Base-by-base conservation (phyloP, 2,797 vertebrate species). In the Hemitrygon akajei region DNA sequence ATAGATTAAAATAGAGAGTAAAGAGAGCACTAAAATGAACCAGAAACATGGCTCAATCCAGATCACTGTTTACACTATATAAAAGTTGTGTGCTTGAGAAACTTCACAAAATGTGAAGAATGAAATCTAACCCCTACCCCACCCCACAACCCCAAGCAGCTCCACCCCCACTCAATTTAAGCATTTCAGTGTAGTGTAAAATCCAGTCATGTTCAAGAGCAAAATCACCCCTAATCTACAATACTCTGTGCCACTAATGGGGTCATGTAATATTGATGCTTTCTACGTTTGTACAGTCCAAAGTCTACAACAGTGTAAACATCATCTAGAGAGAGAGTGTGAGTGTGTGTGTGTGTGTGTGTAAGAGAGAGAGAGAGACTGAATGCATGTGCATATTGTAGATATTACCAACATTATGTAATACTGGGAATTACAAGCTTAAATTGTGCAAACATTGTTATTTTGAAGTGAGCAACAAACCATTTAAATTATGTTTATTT, bases 51-150 rank as follows among this genome's bases (percentile, higher is more conserved):
- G n/a, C 66, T 69, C 86, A 89, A 89, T 66, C 86, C 86, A 89
- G 86, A 89, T 89, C n/a, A 89, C 37, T 89, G 63, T 20, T 89
- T 89, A 20, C 12, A 89, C 63, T 89, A 89, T 89, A 89, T 69
- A 89, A 89, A 89, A 34, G 60, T 73, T 89, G 86, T 89, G 60
- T 89, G 86, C 86, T 89, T 37, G 86, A 89, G 86, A 66, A 22
- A 37, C 56, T 89, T 89, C 63, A 89, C n/a, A 37, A 34, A 69
- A 63, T 66, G 60, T 37, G 63, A 89, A 34, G 16, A 22, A 37
- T 3, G n/a, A 66, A 69, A 89, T 34, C 60, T 37, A 69, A 66
- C 60, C 60, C n/a, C 60, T 63, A 60, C 34, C 60, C 60, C 18
- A n/a, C 1, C 63, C 14, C 86, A n/a, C 11, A 79, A n/a, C 37